Evolutionary conservation across 2,113 vertebrate genomes (phyloP).

Genomic region (Vulpes vulpes): DNA sequence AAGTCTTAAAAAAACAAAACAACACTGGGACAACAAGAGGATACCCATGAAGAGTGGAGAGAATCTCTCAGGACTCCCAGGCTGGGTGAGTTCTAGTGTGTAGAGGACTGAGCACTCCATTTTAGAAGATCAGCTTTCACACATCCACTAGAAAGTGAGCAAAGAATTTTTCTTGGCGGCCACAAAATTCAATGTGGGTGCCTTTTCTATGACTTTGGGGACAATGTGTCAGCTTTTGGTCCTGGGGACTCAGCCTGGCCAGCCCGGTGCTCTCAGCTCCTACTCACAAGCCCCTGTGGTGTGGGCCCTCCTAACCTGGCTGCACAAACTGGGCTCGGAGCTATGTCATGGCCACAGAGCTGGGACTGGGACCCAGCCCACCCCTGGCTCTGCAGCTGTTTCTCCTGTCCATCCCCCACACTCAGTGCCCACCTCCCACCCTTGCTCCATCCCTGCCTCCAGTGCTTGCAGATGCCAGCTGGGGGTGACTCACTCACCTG

Average conservation of each 20-base stretch:
- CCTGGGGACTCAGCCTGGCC: not conserved
- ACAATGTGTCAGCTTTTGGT: slow-evolving; percentile 55
- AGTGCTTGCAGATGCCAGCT: not conserved
- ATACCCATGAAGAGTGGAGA: not conserved
- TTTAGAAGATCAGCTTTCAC: slow-evolving; percentile 28
- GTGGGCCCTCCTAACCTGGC: not conserved
- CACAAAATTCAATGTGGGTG: slow-evolving; percentile 45
- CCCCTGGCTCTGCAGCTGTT: rapidly evolving
- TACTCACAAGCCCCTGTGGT: not conserved
- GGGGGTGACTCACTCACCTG: rapidly evolving
- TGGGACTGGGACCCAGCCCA: not conserved
- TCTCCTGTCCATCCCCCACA: not conserved
- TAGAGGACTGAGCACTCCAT: not conserved
- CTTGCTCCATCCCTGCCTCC: not conserved
- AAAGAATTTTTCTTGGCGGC: slow-evolving; percentile 33
- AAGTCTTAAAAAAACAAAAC: no score
- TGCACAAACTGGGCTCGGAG: not conserved
- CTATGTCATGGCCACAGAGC: not conserved
- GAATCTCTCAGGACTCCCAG: not conserved
- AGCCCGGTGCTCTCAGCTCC: not conserved
- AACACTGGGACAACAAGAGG: not conserved
- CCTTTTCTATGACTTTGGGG: slow-evolving; percentile 53
- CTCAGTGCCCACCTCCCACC: no score
- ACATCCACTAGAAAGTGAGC: slow-evolving; percentile 43
- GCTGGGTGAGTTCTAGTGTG: slow-evolving; percentile 63